Conservation (phyloP, 2,888 invertebrate genomes). For the Yponomeuta sedellus region DNA sequence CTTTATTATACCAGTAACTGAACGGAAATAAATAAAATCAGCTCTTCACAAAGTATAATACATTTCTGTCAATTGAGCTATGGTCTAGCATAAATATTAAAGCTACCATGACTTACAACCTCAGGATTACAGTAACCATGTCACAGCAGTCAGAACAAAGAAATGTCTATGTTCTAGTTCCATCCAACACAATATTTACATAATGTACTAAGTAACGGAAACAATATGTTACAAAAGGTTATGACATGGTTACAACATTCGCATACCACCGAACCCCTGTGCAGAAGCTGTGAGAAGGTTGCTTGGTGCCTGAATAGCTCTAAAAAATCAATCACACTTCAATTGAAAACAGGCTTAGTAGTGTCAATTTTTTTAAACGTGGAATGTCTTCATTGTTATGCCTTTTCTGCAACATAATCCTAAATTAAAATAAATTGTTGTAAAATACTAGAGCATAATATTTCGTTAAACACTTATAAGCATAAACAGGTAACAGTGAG, state of each 20-base stretch:
- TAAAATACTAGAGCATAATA: background rate
- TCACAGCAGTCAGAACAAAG: conserved; percentile 30
- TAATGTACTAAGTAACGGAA: conserved; percentile 30
- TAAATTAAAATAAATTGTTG: background rate
- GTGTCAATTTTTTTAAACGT: conserved; percentile 25
- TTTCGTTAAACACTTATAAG: conserved; percentile 2
- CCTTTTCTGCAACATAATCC: background rate
- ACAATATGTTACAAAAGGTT: conserved; percentile 29
- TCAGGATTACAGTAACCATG: conserved; percentile 70
- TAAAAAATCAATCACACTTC: conserved; percentile 33
- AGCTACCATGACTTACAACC: conserved; percentile 54
- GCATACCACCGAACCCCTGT: conserved; percentile 68
- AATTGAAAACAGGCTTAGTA: conserved; percentile 36
- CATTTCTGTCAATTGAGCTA: conserved; percentile 61
- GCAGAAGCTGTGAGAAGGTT: conserved; percentile 59
- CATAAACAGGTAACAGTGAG: conserved; percentile 8
- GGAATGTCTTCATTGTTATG: conserved; percentile 7
- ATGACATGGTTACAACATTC: conserved; percentile 67
- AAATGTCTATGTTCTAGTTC: conserved; percentile 24
- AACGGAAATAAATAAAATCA: conserved; percentile 56
- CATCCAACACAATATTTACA: conserved; percentile 54
- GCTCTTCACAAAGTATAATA: conserved; percentile 52
- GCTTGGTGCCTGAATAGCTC: conserved; percentile 57
- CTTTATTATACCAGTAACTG: conserved; percentile 49
- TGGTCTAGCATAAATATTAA: conserved; percentile 45